Conservation (phyloP, 2,797 vertebrate genomes). For the Hemibagrus guttatus region DNA sequence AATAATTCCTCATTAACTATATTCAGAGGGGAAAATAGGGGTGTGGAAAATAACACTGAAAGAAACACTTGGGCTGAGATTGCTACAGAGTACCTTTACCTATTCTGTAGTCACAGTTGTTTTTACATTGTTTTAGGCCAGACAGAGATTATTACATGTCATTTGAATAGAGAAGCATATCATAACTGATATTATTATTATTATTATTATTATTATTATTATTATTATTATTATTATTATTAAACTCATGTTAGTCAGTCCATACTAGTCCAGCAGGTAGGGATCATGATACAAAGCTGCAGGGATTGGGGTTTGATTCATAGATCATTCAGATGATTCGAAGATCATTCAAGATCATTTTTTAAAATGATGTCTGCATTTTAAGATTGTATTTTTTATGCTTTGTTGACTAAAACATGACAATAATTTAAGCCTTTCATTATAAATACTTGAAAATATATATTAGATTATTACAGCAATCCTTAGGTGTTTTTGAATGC, state of each 20-base stretch:
- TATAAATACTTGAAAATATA: neutral
- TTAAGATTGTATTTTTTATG: too few species aligned
- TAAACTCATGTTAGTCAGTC: neutral
- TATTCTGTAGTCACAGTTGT: neutral
- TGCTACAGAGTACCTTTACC: neutral
- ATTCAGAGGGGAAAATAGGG: neutral
- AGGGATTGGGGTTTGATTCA: neutral
- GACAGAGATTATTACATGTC: neutral
- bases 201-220: too few species aligned
- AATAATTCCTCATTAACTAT: neutral
- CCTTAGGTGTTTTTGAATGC: neutral
- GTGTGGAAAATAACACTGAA: neutral
- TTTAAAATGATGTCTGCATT: neutral
- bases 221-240: too few species aligned
- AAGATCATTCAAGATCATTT: neutral
- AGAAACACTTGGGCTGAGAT: neutral
- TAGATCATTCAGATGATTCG: neutral
- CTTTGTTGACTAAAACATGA: neutral
- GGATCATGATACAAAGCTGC: neutral
- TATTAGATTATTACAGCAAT: neutral
- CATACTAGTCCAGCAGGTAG: neutral
- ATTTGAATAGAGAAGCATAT: neutral
- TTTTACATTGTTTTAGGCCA: neutral
- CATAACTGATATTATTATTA: neutral
- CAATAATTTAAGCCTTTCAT: neutral